These are phyloP conservation scores for Astyanax mexicanus DNA, from an alignment of 2,797 vertebrate species.

Conservation along the genomic window DNA sequence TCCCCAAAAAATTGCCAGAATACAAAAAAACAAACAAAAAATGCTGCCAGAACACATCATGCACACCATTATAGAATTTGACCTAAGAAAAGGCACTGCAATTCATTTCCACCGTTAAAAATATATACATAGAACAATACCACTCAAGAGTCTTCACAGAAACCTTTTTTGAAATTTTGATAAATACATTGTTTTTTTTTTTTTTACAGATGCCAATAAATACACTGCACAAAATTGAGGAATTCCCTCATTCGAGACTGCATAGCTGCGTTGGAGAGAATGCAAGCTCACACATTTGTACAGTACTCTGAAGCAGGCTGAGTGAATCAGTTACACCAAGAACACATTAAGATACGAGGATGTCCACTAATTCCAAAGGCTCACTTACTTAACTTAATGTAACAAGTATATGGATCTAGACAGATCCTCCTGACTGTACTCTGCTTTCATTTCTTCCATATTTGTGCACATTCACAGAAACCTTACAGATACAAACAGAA, in stretches of 20 bases:
- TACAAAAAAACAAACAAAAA: not conserved
- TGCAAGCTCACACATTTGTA: not conserved
- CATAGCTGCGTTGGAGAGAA: not conserved
- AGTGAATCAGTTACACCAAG: too few species aligned
- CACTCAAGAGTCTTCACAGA: not conserved
- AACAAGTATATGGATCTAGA: too few species aligned
- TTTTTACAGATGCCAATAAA: not conserved
- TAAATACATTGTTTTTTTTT: too few species aligned
- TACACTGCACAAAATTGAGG: not conserved
- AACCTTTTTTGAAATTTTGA: too few species aligned
- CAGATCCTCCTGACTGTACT: too few species aligned
- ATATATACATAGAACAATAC: slow-evolving; percentile 10
- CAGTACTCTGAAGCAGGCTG: not conserved
- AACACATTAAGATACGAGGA: not conserved
- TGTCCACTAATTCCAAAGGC: too few species aligned
- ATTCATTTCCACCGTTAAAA: not conserved
- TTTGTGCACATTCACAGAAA: too few species aligned
- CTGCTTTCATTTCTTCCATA: too few species aligned
- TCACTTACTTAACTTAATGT: too few species aligned
- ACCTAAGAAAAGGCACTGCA: slow-evolving; percentile 19
- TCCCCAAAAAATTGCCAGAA: not conserved
- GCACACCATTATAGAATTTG: not conserved
- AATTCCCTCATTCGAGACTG: not conserved
- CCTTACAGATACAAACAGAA: too few species aligned
- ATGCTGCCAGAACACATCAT: not conserved